Base-by-base conservation (phyloP, 2,888 invertebrate species). In the Dasysyrphus albostriatus region DNA sequence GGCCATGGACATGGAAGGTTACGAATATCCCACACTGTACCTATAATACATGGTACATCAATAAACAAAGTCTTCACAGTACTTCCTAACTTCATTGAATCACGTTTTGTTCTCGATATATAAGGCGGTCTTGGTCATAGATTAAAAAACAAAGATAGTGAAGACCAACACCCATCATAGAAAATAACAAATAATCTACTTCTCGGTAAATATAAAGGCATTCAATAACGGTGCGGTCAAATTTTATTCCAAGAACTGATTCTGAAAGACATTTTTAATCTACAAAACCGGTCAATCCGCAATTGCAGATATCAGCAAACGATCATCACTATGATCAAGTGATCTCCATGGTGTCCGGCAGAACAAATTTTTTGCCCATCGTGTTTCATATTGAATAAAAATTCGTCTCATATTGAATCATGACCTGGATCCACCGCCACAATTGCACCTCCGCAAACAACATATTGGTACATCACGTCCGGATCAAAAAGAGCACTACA, bases 291-390 rank as follows among this genome's bases (percentile, higher is more conserved):
- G 82, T 78, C 81, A 78, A 87, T 82, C 63, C 47, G 34, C 69
- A 78, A 78, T 82, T 82, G 82, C 77, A 87, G 70, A 82, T 82
- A 82, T 78, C 74, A 87, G 82, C 85, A 78, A 85, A 78, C 70
- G 69, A 85, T 82, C 85, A 81, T 74, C 84, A 80, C 80, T 84
- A 67, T 85, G 74, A 82, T 69, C 74, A 79, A 39, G 70, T 19
- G 37, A 72, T 69, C 81, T 65, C 32, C 32, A 42, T 73, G 77
- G 85, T 85, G 61, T 16, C 85, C 82, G 51, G 85, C 85, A 63
- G 63, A 87, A 82, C 82, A 70, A 87, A 87, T 87, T 87, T 87
- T 73, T 61, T 74, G 74, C 77, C 63, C 69, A 63, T 73, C 42
- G 63, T 63, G 82, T 78, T 75, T 81, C 72, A 74, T 87, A 87